phyloP scores from a whole-genome alignment of 2,888 invertebrate species.

The Melanotus villosus region DNA sequence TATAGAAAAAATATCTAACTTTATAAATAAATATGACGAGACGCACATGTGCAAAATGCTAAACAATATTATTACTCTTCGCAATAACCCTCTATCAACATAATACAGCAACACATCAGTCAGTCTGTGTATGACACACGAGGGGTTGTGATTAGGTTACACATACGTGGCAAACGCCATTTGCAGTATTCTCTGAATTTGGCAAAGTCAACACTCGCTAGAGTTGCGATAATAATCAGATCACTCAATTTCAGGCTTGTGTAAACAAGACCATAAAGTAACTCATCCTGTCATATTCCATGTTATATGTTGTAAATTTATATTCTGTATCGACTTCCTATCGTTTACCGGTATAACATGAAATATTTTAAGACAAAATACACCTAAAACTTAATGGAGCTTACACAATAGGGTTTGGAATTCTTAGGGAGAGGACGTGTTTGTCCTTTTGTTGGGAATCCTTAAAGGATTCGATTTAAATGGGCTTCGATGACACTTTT shows the following conservation, averaged over 20 bases:
- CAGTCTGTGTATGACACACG: conserved; percentile 50
- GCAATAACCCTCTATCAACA: conserved; percentile 33
- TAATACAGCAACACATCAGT: conserved; percentile 43
- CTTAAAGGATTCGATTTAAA: too few species aligned
- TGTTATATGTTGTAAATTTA: neutral
- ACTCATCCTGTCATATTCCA: neutral
- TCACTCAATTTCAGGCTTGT: conserved; percentile 49
- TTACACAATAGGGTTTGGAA: too few species aligned
- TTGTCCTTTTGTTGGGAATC: too few species aligned
- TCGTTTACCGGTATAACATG: too few species aligned
- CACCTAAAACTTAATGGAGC: too few species aligned
- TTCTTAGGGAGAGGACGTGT: too few species aligned
- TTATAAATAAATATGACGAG: too few species aligned
- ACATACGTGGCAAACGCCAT: conserved; percentile 49
- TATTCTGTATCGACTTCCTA: neutral
- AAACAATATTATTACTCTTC: conserved; percentile 8
- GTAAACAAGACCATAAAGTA: conserved; percentile 9
- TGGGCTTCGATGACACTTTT: too few species aligned
- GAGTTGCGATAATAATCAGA: conserved; percentile 52
- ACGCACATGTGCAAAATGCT: too few species aligned
- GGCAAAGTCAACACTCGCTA: conserved; percentile 54
- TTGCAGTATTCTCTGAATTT: conserved; percentile 51
- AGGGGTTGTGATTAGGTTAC: conserved; percentile 53
- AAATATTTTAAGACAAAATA: too few species aligned
- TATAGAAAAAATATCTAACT: too few species aligned